These are phyloP conservation scores for Caradrina kadenii DNA, from an alignment of 2,888 invertebrate genomes.

Conservation along the genomic window DNA sequence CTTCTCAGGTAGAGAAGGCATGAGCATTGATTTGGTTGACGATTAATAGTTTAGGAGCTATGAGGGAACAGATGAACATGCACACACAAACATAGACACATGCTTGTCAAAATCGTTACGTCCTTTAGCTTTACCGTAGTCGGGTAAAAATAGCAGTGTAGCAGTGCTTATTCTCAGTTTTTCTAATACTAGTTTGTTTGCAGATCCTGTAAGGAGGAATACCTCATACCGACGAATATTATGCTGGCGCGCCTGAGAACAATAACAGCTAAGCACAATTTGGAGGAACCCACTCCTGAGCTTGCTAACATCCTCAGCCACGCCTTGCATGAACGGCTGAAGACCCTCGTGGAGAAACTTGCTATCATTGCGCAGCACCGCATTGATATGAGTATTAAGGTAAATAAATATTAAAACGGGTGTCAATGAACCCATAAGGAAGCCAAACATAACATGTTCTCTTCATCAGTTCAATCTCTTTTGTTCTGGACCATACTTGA, in stretches of 20 bases:
- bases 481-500: no score
- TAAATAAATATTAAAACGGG: slow-evolving; percentile 68
- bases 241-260: slow-evolving; percentile 95
- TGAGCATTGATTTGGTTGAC: no score
- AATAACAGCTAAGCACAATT: slow-evolving; percentile 93
- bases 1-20: background rate
- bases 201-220: slow-evolving; percentile 97
- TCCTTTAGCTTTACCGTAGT: no score
- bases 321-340: slow-evolving; percentile 97
- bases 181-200: background rate
- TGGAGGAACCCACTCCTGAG: slow-evolving; percentile 96
- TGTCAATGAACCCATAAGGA: no score
- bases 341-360: slow-evolving; percentile 97
- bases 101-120: no score
- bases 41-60: no score
- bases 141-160: no score
- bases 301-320: slow-evolving; percentile 98
- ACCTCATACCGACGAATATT: slow-evolving; percentile 94
- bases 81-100: no score
- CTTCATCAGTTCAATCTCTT: no score
- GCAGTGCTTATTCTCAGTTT: background rate
- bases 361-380: slow-evolving; percentile 98
- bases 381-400: slow-evolving; percentile 96
- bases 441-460: no score
- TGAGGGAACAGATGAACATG: no score